A percentile compares a stretch with the other conserved stretches of the same genome.
phyloP scores from a whole-genome alignment of 2,797 vertebrate species.

The Novumbra hubbsi region DNA sequence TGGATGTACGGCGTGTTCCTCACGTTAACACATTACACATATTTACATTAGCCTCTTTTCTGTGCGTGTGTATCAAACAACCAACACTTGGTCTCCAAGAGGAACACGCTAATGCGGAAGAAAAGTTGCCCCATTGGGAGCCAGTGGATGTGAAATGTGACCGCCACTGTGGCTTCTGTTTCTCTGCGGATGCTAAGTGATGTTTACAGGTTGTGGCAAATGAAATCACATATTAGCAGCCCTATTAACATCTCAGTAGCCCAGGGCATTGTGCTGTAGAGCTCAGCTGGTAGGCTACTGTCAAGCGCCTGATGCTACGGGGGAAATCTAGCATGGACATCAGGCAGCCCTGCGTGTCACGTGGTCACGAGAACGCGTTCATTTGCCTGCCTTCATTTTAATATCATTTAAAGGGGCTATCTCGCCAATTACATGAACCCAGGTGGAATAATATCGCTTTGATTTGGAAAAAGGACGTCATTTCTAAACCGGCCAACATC shows the following conservation, averaged over 20 bases:
- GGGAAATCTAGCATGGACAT: constrained; percentile 54
- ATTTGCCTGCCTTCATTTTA: constrained; percentile 70
- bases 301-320: constrained; percentile 35
- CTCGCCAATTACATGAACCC: constrained; percentile 64
- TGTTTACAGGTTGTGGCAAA: constrained; percentile 74
- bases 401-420: constrained; percentile 68
- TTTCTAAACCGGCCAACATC: constrained; percentile 40
- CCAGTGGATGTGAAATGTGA: constrained; percentile 19
- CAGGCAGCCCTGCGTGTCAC: constrained; percentile 62
- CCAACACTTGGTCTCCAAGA: background rate
- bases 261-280: constrained; percentile 59
- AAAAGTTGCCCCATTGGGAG: background rate
- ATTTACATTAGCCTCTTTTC: background rate
- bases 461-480: constrained; percentile 62
- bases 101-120: background rate
- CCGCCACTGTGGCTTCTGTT: constrained; percentile 51
- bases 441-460: constrained; percentile 71
- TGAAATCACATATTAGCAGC: constrained; percentile 77
- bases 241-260: constrained; percentile 80
- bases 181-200: constrained; percentile 67
- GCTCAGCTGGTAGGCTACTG: constrained; percentile 65
- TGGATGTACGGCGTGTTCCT: background rate
- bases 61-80: background rate
- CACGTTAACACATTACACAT: background rate
- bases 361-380: constrained; percentile 65